These are phyloP conservation scores for Chamaetylas fuelleborni DNA, from an alignment of 2,113 vertebrate species.

Conservation along the genomic window DNA sequence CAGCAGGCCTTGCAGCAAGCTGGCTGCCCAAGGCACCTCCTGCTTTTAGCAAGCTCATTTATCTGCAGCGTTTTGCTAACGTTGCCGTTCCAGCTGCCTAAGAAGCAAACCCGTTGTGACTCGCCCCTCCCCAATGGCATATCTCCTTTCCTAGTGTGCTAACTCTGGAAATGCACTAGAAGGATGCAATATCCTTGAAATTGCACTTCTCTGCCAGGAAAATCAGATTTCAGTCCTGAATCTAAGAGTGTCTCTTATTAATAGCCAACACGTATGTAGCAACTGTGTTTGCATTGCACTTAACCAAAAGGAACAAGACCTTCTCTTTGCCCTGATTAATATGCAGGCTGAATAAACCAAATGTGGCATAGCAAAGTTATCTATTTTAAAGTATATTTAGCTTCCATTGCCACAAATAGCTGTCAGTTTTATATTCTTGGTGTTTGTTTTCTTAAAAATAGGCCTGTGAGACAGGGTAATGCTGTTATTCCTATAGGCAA, in stretches of 20 bases:
- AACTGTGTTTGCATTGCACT: not conserved
- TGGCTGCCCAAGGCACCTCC: not conserved
- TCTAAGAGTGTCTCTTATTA: constrained; percentile 1
- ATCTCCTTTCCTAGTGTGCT: constrained; percentile 10
- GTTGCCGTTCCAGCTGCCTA: not conserved
- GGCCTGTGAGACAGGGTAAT: not conserved
- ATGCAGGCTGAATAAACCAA: not conserved
- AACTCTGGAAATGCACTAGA: constrained; percentile 3
- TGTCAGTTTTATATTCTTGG: not conserved
- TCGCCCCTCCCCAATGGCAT: constrained; percentile 11
- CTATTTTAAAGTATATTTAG: not conserved
- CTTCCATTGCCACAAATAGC: not conserved
- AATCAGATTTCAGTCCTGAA: constrained; percentile 14
- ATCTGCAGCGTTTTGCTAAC: constrained; percentile 35
- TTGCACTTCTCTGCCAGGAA: constrained; percentile 25
- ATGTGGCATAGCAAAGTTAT: not conserved
- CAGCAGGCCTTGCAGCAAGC: not conserved
- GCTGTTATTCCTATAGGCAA: not conserved
- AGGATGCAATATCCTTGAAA: constrained; percentile 37
- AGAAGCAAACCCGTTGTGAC: not conserved
- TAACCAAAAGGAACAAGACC: not conserved
- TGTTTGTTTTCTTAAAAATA: not conserved
- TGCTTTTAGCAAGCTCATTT: constrained; percentile 33
- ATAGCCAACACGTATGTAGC: not conserved
- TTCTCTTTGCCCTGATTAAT: not conserved